Percentiles rank a stretch among this genome's conserved stretches.
phyloP scores from a whole-genome alignment of 2,113 vertebrate genomes.

The Nipponia nippon region DNA sequence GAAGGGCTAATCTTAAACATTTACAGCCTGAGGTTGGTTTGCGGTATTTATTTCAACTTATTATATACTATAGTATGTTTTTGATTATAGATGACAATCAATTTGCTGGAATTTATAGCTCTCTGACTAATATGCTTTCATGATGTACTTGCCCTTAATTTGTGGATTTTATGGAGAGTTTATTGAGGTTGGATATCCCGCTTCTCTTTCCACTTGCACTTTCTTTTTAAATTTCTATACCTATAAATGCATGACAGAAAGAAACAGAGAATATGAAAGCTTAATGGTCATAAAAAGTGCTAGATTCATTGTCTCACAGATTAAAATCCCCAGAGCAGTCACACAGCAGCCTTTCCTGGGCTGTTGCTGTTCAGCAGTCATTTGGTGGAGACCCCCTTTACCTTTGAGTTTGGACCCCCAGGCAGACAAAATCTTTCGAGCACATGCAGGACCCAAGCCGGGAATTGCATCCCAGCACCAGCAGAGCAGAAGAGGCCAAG shows the following conservation, averaged over 20 bases:
- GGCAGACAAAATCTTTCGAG: background rate
- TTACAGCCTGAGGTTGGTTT: slow-evolving; percentile 45
- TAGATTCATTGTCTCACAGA: background rate
- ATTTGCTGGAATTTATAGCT: slow-evolving; percentile 64
- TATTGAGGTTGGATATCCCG: slow-evolving; percentile 18
- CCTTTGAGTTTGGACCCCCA: background rate
- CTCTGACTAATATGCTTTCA: slow-evolving; percentile 53
- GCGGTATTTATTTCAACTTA: slow-evolving; percentile 42
- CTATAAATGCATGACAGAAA: background rate
- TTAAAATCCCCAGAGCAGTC: background rate
- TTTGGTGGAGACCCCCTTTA: background rate
- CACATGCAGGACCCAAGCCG: background rate
- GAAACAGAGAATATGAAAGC: background rate
- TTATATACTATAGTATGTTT: slow-evolving; percentile 49
- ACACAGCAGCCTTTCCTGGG: background rate
- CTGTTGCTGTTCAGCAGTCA: background rate
- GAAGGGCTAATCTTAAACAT: slow-evolving; percentile 42
- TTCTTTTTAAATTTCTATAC: background rate
- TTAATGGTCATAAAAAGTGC: background rate
- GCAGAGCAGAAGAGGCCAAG: background rate
- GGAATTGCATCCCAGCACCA: background rate
- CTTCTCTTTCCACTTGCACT: slow-evolving; percentile 22
- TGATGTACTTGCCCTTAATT: slow-evolving; percentile 59
- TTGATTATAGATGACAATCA: slow-evolving; percentile 61
- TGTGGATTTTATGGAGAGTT: slow-evolving; percentile 62